These are phyloP conservation scores for Apodemia mormo DNA, from an alignment of 2,888 invertebrate genomes.

Conservation along the genomic window DNA sequence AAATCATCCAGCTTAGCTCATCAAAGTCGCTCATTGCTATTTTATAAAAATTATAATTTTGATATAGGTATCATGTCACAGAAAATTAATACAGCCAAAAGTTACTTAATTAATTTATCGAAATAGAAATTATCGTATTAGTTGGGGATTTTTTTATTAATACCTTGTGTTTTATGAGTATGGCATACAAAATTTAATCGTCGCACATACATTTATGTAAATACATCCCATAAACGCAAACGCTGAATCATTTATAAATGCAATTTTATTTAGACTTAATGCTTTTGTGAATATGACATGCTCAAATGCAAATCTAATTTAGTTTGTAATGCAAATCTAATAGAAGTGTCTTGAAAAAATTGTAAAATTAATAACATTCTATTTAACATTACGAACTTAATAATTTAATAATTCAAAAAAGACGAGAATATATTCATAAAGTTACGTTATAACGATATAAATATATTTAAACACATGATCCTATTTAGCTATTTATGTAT, in stretches of 20 bases:
- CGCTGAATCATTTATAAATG: background rate
- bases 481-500: background rate
- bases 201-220: constrained; percentile 6
- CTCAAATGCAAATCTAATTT: background rate
- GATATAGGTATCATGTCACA: background rate
- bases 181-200: background rate
- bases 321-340: too few species aligned
- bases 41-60: background rate
- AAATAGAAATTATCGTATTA: background rate
- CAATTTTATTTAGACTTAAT: background rate
- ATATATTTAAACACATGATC: background rate
- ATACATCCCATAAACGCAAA: background rate
- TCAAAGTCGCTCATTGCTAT: constrained; percentile 2
- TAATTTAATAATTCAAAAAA: background rate
- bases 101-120: too few species aligned
- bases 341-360: too few species aligned
- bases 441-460: background rate
- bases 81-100: background rate
- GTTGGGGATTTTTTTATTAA: background rate
- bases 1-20: background rate
- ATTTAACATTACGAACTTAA: background rate
- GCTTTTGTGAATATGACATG: background rate
- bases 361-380: background rate
- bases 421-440: background rate
- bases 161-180: background rate